Evolutionary conservation across 2,113 vertebrate species (phyloP), one percentile per base, ranked within the genome.

Genomic region (Hypomesus transpacificus): DNA sequence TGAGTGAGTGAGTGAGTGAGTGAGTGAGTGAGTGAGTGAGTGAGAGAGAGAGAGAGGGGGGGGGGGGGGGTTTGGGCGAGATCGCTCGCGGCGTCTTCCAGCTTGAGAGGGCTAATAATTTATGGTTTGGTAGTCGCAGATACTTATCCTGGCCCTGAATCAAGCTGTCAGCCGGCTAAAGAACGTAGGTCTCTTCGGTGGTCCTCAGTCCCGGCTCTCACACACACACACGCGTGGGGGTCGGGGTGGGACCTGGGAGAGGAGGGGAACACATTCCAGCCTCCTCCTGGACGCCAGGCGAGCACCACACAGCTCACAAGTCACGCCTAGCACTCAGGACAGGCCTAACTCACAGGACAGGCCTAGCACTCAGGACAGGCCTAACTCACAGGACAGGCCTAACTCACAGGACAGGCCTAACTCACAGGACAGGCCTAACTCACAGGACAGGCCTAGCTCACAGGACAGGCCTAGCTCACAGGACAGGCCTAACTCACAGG

Each of bases 51-150:
- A 69, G 67, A 31, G 28, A 70, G n/a, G 39, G 6, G 31, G 50
- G 66, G 57, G 31, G 21, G 66, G 75, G 66, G 71, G 62, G 71
- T 64, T 76, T 63, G 65, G 70, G 73, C 78, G 66, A 80, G 85
- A 82, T 80, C 81, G 71, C 74, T 77, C 80, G 64, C 63, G 57
- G 82, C 71, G 66, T 85, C 70, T 83, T 80, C 60, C 73, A 53
- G 80, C 76, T 83, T 75, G 70, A 82, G 79, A 83, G 75, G 75
- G 75, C 71, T 79, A 84, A 86, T 85, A 80, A 86, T 82, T 84
- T 76, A 73, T 76, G 80, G 69, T 78, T 71, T 75, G 70, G 63
- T 69, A 75, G 66, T 28, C 13, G 50, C n/a, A 59, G 68, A 77
- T 75, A 60, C 56, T 84, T 72, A 73, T 69, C 67, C 59, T 71